Percentiles rank a stretch among this genome's conserved stretches.
These are phyloP conservation scores for Gambusia yucatana DNA, from an alignment of 2,797 vertebrate genomes.

Conservation along the genomic window DNA sequence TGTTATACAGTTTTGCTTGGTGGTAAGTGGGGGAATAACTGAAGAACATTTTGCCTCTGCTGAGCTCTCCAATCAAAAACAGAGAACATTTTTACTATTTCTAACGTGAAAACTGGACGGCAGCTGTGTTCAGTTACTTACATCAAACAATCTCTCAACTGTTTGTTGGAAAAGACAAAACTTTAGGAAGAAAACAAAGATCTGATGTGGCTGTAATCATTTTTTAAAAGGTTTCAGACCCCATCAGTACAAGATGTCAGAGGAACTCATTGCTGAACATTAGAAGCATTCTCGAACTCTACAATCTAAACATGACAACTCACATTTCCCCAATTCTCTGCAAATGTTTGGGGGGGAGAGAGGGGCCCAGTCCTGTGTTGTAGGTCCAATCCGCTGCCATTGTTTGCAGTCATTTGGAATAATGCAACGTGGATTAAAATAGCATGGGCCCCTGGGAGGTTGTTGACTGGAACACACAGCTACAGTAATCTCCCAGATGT, in stretches of 20 bases:
- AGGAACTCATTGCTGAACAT: slow-evolving; percentile 32
- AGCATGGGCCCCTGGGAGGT: slow-evolving; percentile 63
- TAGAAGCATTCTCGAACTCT: slow-evolving; percentile 16
- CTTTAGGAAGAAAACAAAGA: slow-evolving; percentile 20
- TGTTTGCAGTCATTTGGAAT: slow-evolving; percentile 72
- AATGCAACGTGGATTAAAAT: slow-evolving; percentile 72
- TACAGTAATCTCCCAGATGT: slow-evolving; percentile 77
- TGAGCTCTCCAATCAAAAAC: background rate
- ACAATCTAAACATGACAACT: slow-evolving; percentile 51
- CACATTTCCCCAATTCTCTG: slow-evolving; percentile 50
- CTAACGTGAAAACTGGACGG: background rate
- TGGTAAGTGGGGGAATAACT: background rate
- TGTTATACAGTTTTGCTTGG: background rate
- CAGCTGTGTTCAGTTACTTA: background rate
- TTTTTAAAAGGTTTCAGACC: slow-evolving; percentile 18
- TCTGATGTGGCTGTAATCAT: slow-evolving; percentile 6
- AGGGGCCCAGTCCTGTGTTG: slow-evolving; percentile 52
- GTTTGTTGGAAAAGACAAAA: background rate
- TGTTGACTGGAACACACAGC: slow-evolving; percentile 47
- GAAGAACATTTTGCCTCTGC: background rate
- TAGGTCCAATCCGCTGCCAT: slow-evolving; percentile 63
- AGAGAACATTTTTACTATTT: background rate
- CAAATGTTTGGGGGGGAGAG: slow-evolving; percentile 54
- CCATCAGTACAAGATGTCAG: slow-evolving; percentile 19
- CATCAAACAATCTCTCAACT: background rate